These are phyloP conservation scores for Philopotamus ludificatus DNA, from an alignment of 1,140 invertebrate genomes.

Conservation along the genomic window DNA sequence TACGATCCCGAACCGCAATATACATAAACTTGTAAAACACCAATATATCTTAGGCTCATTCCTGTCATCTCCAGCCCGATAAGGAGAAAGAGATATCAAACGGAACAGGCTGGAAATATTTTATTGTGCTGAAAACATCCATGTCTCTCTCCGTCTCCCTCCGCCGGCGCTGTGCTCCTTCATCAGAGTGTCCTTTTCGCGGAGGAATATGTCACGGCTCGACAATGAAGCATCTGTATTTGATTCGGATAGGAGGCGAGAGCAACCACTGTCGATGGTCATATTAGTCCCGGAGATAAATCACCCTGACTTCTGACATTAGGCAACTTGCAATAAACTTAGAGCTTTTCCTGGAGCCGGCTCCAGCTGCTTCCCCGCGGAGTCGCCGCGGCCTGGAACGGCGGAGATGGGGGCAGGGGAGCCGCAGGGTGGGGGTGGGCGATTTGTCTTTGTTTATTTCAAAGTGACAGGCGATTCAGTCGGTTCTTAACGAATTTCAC, in stretches of 20 bases:
- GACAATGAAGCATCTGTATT: conserved; percentile 2
- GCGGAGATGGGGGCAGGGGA: background rate
- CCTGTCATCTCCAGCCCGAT: conserved; percentile 9
- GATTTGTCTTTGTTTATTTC: conserved; percentile 40
- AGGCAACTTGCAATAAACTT: conserved; percentile 33
- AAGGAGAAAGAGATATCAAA: conserved; percentile 22
- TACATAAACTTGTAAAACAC: conserved; percentile 20
- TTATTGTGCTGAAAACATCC: conserved; percentile 24
- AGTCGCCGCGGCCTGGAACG: background rate
- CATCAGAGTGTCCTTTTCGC: background rate
- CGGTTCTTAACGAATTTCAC: conserved; percentile 33
- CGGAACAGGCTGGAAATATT: background rate
- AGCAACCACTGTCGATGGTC: conserved; percentile 26
- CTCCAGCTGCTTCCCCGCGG: background rate
- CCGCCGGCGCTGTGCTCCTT: background rate
- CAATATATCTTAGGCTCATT: conserved; percentile 20
- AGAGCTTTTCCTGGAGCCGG: conserved; percentile 19
- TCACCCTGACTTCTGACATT: conserved; percentile 32
- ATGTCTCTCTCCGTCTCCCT: background rate
- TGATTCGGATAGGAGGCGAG: background rate
- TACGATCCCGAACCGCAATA: conserved; percentile 8
- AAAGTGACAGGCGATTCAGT: conserved; percentile 34
- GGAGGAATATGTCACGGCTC: background rate
- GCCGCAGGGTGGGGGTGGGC: background rate
- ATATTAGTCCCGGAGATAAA: conserved; percentile 33